Conservation (phyloP, 2,888 invertebrate genomes). For the Hirtodrosophila duncani region DNA sequence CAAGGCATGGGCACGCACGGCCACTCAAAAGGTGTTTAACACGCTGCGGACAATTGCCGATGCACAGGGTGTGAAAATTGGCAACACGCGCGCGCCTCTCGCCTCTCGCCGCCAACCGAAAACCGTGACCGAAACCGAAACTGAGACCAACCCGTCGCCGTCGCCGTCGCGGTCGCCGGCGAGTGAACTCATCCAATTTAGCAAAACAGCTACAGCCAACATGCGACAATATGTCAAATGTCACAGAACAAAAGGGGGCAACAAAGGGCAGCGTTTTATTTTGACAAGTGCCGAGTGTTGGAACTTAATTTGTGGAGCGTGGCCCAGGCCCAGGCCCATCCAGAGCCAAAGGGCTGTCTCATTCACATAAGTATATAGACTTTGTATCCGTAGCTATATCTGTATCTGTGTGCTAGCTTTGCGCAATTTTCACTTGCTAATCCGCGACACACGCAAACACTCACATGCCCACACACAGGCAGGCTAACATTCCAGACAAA, state of each 20-base stretch:
- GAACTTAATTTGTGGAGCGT: slow-evolving; percentile 71
- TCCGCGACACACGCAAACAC: slow-evolving; percentile 40
- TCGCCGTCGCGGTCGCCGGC: no score
- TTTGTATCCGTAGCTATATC: no score
- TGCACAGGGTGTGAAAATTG: slow-evolving; percentile 73
- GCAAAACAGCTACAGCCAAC: no score
- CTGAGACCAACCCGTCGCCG: slow-evolving; percentile 13
- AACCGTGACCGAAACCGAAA: slow-evolving; percentile 5
- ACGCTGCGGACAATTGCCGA: slow-evolving; percentile 65
- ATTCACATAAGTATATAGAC: slow-evolving; percentile 20
- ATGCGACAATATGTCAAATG: slow-evolving; percentile 75
- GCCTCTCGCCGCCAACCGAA: slow-evolving; percentile 11
- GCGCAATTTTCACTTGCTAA: slow-evolving; percentile 57
- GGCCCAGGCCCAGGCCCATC: no score
- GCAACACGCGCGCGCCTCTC: slow-evolving; percentile 64
- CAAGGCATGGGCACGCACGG: slow-evolving; percentile 41
- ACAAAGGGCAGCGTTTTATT: slow-evolving; percentile 59
- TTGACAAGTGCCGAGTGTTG: slow-evolving; percentile 77
- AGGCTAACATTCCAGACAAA: slow-evolving; percentile 14
- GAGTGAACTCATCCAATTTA: slow-evolving; percentile 22
- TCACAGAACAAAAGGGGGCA: slow-evolving; percentile 51
- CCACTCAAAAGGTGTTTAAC: slow-evolving; percentile 65
- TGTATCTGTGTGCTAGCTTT: slow-evolving; percentile 19
- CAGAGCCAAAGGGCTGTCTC: slow-evolving; percentile 40
- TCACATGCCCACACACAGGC: background rate